Base-by-base conservation (phyloP, 2,113 vertebrate genomes). In the Romanogobio albipinnatus region DNA sequence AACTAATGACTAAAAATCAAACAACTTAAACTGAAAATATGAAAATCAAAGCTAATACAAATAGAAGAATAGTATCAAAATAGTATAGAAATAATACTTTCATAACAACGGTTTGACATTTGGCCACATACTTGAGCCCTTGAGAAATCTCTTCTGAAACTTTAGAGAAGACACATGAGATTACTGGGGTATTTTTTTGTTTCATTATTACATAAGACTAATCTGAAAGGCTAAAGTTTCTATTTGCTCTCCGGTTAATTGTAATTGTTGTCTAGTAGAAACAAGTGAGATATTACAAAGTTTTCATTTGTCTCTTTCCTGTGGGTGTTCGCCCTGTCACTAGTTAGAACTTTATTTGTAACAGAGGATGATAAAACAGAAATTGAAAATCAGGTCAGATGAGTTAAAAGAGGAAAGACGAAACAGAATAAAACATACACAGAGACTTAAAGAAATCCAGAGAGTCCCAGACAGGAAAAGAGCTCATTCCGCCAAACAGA, bases 401-500 rank as follows among this genome's bases (percentile, higher is more conserved):
- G 22, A 79, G 22, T 24, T 79, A 79, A 79, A 45, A 24, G 17
- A 58, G 6, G 11, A 62, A 4, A 14, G n/a, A 26, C 24, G 13
- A 64, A 33, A 66, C 6, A 7, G 62, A 66, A 70, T 6, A 29
- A 17, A 45, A 39, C 0, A 9, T 9, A n/a, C 9, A 33, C 9
- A 10, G 15, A 36, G 51, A 36, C 9, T 22, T 24, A 24, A 15
- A 61, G 19, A 26, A 43, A 61, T 58, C n/a, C 5, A 3, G 8
- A 64, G 77, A 47, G 14, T 81, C 66, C 53, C 53, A 73, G 51
- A 79, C 39, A 73, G 84, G 47, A 73, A 73, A 78, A 77, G 14
- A 5, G 51, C 13, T 64, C 24, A 62, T 62, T 74, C 26, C 56
- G 51, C 70, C 56, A 61, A 78, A 56, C 11, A 58, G 26, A 85